Percentiles rank a stretch among this genome's conserved stretches.
These are phyloP conservation scores for Liasis olivaceus DNA, from an alignment of 2,797 vertebrate genomes.

Conservation along the genomic window DNA sequence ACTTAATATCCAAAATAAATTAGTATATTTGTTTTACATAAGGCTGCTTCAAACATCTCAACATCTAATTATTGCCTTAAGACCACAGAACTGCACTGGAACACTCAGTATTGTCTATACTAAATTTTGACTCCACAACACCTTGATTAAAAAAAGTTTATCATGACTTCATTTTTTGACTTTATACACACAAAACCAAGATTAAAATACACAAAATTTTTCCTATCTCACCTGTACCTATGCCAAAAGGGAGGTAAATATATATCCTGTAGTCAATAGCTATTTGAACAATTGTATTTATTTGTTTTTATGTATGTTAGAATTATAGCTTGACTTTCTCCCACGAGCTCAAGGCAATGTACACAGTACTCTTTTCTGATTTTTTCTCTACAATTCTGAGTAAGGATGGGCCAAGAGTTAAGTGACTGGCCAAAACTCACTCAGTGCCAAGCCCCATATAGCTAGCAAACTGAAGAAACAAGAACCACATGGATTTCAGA, in stretches of 20 bases:
- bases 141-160: not conserved
- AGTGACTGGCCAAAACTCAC: not conserved
- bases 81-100: not conserved
- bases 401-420: not conserved
- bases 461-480: not conserved
- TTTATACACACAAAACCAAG: not conserved
- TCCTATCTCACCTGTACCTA: not conserved
- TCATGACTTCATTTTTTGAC: not conserved
- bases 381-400: not conserved
- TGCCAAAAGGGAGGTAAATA: not conserved
- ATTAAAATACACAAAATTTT: not conserved
- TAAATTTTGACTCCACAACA: not conserved
- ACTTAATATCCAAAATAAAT: not conserved
- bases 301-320: not conserved
- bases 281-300: not conserved
- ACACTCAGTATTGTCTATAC: not conserved
- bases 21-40: not conserved
- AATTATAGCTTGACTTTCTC: not conserved
- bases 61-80: not conserved
- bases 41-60: not conserved
- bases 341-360: not conserved
- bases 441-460: not conserved
- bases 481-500: not conserved
- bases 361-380: not conserved
- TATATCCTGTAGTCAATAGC: not conserved